Evolutionary conservation across 2,888 invertebrate species (phyloP).

Genomic region (Pasiphila rectangulata): DNA sequence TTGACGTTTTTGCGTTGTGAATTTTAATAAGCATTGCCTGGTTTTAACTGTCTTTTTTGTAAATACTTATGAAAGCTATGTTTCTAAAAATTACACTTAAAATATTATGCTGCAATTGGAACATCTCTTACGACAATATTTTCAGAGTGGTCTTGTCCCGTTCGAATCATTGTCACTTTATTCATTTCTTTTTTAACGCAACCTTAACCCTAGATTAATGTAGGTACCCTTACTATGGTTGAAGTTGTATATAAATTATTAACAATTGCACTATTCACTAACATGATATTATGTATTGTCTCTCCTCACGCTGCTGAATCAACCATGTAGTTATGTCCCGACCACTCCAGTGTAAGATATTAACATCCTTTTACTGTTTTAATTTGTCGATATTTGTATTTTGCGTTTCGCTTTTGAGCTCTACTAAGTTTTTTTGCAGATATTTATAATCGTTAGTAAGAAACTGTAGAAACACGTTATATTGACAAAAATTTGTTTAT

Average conservation of each 20-base stretch:
- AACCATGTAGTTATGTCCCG: constrained; percentile 76
- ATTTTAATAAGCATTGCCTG: constrained; percentile 20
- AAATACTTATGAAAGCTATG: neutral
- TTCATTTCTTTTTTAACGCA: constrained; percentile 8
- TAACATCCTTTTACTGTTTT: constrained; percentile 32
- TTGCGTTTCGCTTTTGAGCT: constrained; percentile 6
- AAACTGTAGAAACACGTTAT: neutral
- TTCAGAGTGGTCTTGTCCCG: constrained; percentile 33
- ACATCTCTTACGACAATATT: constrained; percentile 72
- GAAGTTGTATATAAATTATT: constrained; percentile 24
- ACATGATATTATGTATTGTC: constrained; percentile 46
- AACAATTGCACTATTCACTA: constrained; percentile 55
- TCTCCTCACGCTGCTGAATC: constrained; percentile 74
- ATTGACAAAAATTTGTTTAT: neutral
- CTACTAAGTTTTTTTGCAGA: constrained; percentile 23
- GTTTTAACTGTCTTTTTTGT: neutral
- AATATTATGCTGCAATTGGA: constrained; percentile 47
- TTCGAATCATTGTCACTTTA: constrained; percentile 31
- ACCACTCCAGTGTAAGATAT: constrained; percentile 85
- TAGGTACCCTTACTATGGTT: constrained; percentile 11
- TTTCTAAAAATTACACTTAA: neutral
- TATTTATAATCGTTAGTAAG: constrained; percentile 29
- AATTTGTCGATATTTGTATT: constrained; percentile 33
- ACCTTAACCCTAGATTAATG: constrained; percentile 8
- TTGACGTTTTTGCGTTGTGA: constrained; percentile 28